These are phyloP conservation scores for Stomatorhinus walkeri DNA, from an alignment of 2,797 vertebrate species.

Conservation along the genomic window DNA sequence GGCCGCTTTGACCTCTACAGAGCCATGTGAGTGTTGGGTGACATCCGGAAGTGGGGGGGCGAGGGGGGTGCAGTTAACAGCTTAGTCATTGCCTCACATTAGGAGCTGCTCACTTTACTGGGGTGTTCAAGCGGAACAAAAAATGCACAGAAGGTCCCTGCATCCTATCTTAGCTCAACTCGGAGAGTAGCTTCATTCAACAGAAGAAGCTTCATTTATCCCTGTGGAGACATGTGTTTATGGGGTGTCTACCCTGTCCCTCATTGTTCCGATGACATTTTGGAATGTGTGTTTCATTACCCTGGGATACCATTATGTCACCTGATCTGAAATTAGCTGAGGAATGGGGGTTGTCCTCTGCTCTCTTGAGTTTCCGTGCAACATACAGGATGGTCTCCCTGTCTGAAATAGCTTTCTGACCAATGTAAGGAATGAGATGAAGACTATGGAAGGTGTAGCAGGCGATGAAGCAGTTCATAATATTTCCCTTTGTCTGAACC, in stretches of 20 bases:
- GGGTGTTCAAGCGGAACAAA: not conserved
- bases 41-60: not conserved
- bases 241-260: not conserved
- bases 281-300: not conserved
- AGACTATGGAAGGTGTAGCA: not conserved
- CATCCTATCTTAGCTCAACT: not conserved
- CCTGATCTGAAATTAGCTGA: not conserved
- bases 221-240: not conserved
- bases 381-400: not conserved
- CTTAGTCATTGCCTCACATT: not conserved
- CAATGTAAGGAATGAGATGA: not conserved
- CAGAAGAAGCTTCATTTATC: not conserved
- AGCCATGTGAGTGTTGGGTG: slow-evolving; percentile 68
- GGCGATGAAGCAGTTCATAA: not conserved
- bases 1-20: slow-evolving; percentile 87
- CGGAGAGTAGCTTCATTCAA: not conserved
- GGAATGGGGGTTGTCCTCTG: not conserved
- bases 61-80: not conserved
- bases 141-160: not conserved
- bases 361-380: not conserved
- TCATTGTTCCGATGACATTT: not conserved
- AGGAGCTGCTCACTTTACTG: not conserved
- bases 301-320: not conserved
- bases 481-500: not conserved
- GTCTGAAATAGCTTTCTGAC: not conserved